These are phyloP conservation scores for Pelecanus crispus DNA, from an alignment of 2,113 vertebrate species.

Conservation along the genomic window DNA sequence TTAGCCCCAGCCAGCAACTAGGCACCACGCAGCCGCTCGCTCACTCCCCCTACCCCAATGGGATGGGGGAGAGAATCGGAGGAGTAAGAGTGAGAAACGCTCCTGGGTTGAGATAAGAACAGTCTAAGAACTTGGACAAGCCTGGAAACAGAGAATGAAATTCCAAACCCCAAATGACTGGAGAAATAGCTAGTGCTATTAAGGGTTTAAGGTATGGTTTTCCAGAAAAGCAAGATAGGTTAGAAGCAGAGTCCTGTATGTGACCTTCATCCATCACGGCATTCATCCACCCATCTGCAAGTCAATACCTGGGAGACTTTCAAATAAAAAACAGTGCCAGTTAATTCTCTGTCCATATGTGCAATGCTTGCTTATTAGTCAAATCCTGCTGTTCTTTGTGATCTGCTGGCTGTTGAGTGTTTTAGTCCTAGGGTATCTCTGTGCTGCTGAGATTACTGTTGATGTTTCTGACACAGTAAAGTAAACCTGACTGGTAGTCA, in stretches of 20 bases:
- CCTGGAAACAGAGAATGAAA: not conserved
- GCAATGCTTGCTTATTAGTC: conserved; percentile 55
- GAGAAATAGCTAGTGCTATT: not conserved
- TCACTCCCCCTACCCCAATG: too few species aligned
- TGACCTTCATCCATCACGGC: conserved; percentile 63
- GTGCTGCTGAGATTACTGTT: conserved; percentile 7
- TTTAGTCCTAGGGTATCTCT: conserved; percentile 24
- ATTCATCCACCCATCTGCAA: conserved; percentile 69
- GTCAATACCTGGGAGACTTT: conserved; percentile 62
- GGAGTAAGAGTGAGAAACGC: too few species aligned
- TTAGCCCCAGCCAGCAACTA: too few species aligned
- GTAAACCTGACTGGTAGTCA: conserved; percentile 45
- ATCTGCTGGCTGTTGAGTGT: conserved; percentile 31
- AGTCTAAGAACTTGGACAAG: not conserved
- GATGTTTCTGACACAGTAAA: conserved; percentile 35
- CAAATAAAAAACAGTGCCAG: conserved; percentile 58
- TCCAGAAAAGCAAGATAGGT: not conserved
- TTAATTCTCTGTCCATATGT: conserved; percentile 73
- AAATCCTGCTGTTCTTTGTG: conserved; percentile 54
- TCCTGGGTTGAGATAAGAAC: too few species aligned
- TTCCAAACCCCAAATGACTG: not conserved
- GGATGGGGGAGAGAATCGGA: too few species aligned
- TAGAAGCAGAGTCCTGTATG: not conserved
- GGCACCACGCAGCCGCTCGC: too few species aligned
- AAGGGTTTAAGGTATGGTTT: not conserved